A percentile compares a stretch with the other conserved stretches of the same genome.
These are phyloP conservation scores for Ploceus nigricollis DNA, from an alignment of 2,113 vertebrate genomes.

Conservation along the genomic window DNA sequence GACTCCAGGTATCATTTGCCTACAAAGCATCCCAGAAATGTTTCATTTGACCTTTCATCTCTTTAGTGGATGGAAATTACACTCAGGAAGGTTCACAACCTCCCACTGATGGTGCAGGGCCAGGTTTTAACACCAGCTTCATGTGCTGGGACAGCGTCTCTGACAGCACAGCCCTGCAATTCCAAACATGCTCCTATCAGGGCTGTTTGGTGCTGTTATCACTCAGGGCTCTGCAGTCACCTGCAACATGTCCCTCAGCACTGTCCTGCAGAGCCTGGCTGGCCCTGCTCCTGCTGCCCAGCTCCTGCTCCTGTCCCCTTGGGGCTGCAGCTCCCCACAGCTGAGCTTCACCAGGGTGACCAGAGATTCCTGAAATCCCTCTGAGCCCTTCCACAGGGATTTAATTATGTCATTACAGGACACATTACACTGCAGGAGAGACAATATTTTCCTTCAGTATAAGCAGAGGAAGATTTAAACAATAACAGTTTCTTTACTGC, in stretches of 20 bases:
- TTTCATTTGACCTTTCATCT: background rate
- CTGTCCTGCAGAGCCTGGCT: background rate
- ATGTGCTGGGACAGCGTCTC: accelerated
- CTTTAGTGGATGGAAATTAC: background rate
- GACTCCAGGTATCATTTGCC: background rate
- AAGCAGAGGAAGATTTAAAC: background rate
- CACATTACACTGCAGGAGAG: background rate
- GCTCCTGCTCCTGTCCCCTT: background rate
- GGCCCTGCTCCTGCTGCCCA: background rate
- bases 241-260: background rate
- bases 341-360: background rate
- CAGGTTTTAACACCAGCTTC: background rate
- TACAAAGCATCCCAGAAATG: background rate
- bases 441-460: background rate
- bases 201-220: background rate
- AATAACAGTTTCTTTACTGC: background rate
- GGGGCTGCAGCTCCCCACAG: background rate
- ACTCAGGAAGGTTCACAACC: background rate
- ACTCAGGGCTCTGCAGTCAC: background rate
- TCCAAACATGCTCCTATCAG: background rate
- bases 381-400: background rate
- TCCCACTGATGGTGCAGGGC: background rate
- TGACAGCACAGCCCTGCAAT: background rate
- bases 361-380: background rate
- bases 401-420: background rate